Percentiles rank a stretch among this genome's conserved stretches.
These are phyloP conservation scores for Caenorhabditis sp. DNA, from an alignment of 2,888 invertebrate species.

Conservation along the genomic window DNA sequence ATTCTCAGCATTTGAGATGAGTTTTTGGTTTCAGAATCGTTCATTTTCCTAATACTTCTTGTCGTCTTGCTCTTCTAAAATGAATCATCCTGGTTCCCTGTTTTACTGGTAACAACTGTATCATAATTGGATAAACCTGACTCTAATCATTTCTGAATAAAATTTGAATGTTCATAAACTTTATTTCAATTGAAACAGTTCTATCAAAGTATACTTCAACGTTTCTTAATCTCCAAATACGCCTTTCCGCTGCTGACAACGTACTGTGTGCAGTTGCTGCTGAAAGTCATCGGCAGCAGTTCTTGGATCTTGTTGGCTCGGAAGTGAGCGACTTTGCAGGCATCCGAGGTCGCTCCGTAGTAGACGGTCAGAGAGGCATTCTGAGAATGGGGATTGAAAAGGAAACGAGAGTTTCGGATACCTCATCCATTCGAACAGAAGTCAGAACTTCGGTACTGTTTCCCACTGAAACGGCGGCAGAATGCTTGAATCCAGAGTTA, in stretches of 20 bases:
- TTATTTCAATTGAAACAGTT: not conserved
- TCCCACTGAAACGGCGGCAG: conserved; percentile 8
- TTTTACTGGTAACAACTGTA: not conserved
- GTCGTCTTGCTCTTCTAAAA: not conserved
- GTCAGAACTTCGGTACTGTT: not conserved
- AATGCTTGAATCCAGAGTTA: conserved; percentile 8
- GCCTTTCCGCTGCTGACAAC: conserved; percentile 36
- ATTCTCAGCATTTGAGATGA: not conserved
- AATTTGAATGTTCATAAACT: not conserved
- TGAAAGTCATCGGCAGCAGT: conserved; percentile 16
- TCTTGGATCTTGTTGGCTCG: conserved; percentile 7
- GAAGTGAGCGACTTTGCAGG: conserved; percentile 18
- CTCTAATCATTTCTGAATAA: not conserved
- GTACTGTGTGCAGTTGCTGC: conserved; percentile 13
- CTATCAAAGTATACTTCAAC: not conserved
- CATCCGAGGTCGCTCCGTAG: conserved; percentile 24
- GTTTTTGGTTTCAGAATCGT: conserved; percentile 1
- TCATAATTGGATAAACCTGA: not conserved
- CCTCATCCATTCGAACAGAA: conserved; percentile 21
- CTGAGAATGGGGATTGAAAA: conserved; percentile 7
- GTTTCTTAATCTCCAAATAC: not conserved
- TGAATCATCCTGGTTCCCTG: not conserved
- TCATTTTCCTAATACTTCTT: not conserved
- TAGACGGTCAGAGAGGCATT: conserved; percentile 11
- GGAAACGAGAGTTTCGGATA: not conserved